Evolutionary conservation across 1,140 invertebrate species (phyloP), one percentile per base, ranked within the genome.

Genomic region (Heliconius nattereri): DNA sequence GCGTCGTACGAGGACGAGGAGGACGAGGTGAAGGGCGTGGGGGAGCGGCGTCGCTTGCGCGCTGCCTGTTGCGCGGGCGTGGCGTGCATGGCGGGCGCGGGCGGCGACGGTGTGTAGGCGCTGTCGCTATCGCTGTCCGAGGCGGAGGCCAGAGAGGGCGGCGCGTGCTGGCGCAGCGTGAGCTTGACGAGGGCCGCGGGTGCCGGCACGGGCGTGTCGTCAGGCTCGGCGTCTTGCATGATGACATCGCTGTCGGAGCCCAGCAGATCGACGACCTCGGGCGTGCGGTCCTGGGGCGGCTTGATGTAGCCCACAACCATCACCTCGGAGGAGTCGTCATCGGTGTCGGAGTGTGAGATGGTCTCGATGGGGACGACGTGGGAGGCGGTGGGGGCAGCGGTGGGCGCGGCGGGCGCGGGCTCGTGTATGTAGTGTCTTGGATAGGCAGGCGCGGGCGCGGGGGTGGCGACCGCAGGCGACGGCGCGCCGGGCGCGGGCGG

Each of bases 211-310:
- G 9, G 57, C 29, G 85, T 81, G 49, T 85, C 80, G 35, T 60
- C 71, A 49, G 72, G 71, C 19, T 57, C 54, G 54, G 77, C 78
- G 29, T 95, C 93, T 60, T 95, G 94, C 60, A 96, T 94, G 3
- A 96, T 92, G 7, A 95, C 95, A 86, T 96, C 95, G 71, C 95
- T 96, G 80, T 96, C 95, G 3, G 95, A 95, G 26, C 95, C 95
- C 49, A 95, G 87, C 40, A 96, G 84, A 75, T 95, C 95, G 3
- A 96, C 95, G 70, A 95, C 90, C 83, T 96, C 95, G 3, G 95
- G 95, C 19, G 95, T 96, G 9, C 95, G 89, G 75, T 95, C 91
- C 78, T 95, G 95, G 7, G 95, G 95, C 13, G 95, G 95, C 79
- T 96, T 96, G 6, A 95, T 94, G 73, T 94, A 94, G 2, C 93